Conservation (phyloP, 2,113 vertebrate species). For the Rhabdornis inornatus region DNA sequence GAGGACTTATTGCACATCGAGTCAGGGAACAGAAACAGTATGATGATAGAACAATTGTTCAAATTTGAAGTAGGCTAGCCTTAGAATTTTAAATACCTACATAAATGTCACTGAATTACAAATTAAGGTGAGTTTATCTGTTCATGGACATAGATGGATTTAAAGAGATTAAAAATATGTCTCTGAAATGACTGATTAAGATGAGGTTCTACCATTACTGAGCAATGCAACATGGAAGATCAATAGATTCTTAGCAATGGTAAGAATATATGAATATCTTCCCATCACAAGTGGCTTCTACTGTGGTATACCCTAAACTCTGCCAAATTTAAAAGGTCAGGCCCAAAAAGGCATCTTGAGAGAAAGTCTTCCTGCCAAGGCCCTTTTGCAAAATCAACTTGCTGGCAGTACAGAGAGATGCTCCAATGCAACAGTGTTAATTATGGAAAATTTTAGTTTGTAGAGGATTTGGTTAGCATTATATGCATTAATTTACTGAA, state of each 20-base stretch:
- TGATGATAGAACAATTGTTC: not conserved
- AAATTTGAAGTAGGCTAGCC: not conserved
- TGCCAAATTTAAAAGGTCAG: not conserved
- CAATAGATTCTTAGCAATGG: not conserved
- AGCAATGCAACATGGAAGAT: not conserved
- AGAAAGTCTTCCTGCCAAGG: not conserved
- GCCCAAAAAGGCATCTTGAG: not conserved
- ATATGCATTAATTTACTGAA: not conserved
- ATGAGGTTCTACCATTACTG: not conserved
- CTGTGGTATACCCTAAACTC: not conserved
- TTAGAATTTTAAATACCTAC: slow-evolving; percentile 24
- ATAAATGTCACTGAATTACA: slow-evolving; percentile 39
- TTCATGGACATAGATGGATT: not conserved
- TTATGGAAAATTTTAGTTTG: not conserved
- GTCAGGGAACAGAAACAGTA: slow-evolving; percentile 9
- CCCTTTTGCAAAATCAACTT: not conserved
- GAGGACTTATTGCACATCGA: not conserved
- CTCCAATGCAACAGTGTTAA: not conserved
- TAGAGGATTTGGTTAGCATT: not conserved
- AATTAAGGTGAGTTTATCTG: slow-evolving; percentile 1
- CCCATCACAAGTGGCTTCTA: not conserved
- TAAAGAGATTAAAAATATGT: not conserved
- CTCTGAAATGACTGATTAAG: not conserved
- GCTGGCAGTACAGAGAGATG: not conserved
- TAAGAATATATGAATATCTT: not conserved